Percentiles rank a stretch among this genome's conserved stretches.
These are phyloP conservation scores for Eospalax fontanierii DNA, from an alignment of 2,797 vertebrate species.

Conservation along the genomic window DNA sequence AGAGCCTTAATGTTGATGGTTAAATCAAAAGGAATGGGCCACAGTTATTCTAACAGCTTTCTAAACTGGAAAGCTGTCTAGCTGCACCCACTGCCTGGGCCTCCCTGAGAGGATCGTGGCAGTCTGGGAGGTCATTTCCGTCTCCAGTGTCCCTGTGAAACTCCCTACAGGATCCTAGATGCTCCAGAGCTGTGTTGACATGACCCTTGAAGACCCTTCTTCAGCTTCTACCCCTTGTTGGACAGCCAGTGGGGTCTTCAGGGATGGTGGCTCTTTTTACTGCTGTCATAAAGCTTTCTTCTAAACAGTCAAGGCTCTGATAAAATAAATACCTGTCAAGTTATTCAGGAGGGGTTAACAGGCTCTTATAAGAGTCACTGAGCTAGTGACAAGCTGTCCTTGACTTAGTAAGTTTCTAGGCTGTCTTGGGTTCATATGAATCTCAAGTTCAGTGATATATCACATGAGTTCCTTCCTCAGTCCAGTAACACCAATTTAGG, in stretches of 20 bases:
- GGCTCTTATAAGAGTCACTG: slow-evolving; percentile 70
- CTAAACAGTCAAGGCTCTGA: slow-evolving; percentile 3
- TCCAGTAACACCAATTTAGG: slow-evolving; percentile 71
- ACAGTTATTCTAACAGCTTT: not conserved
- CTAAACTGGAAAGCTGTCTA: not conserved
- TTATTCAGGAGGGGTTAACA: slow-evolving; percentile 80
- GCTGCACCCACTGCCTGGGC: not conserved
- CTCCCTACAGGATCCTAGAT: not conserved
- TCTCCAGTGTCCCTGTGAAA: not conserved
- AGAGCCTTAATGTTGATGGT: not conserved
- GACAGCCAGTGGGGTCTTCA: not conserved
- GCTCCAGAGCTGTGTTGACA: not conserved
- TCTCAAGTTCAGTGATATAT: slow-evolving; percentile 77
- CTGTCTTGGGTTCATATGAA: slow-evolving; percentile 70
- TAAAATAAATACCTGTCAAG: slow-evolving; percentile 81
- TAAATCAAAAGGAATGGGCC: not conserved
- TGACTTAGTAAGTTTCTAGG: slow-evolving; percentile 75
- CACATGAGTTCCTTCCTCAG: slow-evolving; percentile 79
- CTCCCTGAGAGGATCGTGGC: not conserved
- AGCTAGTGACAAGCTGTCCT: slow-evolving; percentile 80
- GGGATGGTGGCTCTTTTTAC: not conserved
- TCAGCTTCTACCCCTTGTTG: not conserved
- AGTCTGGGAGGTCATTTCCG: not conserved
- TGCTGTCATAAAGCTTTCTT: slow-evolving; percentile 47
- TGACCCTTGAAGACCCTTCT: not conserved